phyloP scores from a whole-genome alignment of 2,113 vertebrate species.

The Microcebus jonahi region DNA sequence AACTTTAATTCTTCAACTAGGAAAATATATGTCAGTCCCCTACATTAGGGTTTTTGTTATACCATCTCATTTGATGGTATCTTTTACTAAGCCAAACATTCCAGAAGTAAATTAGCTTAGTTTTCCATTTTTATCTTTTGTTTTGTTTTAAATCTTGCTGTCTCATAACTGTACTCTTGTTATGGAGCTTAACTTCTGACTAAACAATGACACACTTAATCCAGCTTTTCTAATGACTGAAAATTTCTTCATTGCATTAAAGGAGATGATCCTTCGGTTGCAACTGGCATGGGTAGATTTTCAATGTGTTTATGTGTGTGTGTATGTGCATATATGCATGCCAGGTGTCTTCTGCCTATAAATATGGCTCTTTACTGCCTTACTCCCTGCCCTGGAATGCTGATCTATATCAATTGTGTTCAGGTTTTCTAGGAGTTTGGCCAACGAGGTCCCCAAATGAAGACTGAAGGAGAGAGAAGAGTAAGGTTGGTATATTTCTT shows the following conservation, averaged over 20 bases:
- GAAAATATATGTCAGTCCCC: too few relatives aligned
- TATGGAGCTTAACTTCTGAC: too few relatives aligned
- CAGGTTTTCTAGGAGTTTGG: not conserved
- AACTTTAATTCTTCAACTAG: too few relatives aligned
- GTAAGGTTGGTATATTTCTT: not conserved
- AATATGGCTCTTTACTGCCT: not conserved
- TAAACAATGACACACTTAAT: not conserved
- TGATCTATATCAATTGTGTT: not conserved
- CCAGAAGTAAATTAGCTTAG: not conserved
- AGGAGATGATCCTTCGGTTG: not conserved
- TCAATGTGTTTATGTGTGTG: not conserved
- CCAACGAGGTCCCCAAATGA: not conserved
- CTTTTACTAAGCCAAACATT: not conserved
- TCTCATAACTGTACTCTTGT: not conserved
- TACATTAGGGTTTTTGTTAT: not conserved
- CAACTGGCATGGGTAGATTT: not conserved
- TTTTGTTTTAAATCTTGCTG: not conserved
- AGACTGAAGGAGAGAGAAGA: not conserved
- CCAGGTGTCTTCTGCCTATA: not conserved
- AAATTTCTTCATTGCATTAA: not conserved
- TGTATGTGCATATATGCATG: not conserved
- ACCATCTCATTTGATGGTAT: not conserved
- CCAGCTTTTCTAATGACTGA: not conserved
- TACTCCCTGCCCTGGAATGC: not conserved
- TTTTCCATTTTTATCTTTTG: not conserved